Percentiles rank a stretch among this genome's conserved stretches.
phyloP scores from a whole-genome alignment of 1,140 invertebrate species.

The Ceratoteleas bidentatus region DNA sequence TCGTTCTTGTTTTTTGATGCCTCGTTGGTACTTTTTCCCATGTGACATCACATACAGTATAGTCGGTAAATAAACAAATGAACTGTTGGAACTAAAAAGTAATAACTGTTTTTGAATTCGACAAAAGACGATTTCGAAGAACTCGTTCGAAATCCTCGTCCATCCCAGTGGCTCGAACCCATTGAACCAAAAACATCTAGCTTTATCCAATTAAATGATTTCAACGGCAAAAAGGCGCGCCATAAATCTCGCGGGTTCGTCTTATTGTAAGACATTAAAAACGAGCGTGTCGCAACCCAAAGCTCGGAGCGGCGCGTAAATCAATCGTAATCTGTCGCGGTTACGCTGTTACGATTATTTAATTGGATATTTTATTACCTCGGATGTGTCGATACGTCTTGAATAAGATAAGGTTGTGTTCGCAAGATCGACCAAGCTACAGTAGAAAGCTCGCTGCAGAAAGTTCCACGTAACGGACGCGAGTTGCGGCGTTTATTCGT shows the following conservation, averaged over 20 bases:
- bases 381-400: constrained; percentile 52
- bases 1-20: too few species aligned
- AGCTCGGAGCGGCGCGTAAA: constrained; percentile 33
- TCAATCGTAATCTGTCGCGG: constrained; percentile 53
- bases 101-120: too few species aligned
- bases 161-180: too few species aligned
- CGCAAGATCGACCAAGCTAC: constrained; percentile 78
- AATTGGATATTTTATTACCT: constrained; percentile 62
- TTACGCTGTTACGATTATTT: constrained; percentile 41
- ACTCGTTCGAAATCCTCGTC: too few species aligned
- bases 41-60: too few species aligned
- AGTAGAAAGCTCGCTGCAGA: constrained; percentile 78
- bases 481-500: constrained; percentile 51
- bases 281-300: constrained; percentile 9
- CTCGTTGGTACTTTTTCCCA: too few species aligned
- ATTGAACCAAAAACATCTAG: too few species aligned
- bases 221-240: too few species aligned
- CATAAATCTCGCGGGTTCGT: neutral
- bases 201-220: too few species aligned
- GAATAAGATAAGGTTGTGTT: constrained; percentile 60
- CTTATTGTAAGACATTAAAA: constrained; percentile 17
- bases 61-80: too few species aligned
- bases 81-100: too few species aligned
- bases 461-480: constrained; percentile 56
- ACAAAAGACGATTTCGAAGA: too few species aligned